Base-by-base conservation (phyloP, 2,888 invertebrate genomes). In the Cetonia aurata region DNA sequence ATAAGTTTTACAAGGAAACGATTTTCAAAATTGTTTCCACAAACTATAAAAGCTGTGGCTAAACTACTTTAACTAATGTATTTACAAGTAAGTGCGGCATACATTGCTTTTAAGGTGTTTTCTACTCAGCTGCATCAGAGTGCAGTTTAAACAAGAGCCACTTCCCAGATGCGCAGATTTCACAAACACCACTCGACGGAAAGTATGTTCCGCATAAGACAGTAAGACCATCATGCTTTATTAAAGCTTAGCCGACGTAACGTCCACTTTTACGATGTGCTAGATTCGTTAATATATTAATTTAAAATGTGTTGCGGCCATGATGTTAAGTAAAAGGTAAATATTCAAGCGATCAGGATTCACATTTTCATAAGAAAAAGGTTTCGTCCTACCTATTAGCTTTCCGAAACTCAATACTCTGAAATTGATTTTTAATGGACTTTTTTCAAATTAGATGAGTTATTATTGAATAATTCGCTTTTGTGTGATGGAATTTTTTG, bases 261-360 rank as follows among this genome's bases (percentile, higher is more conserved):
- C 33, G 55, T 56, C 31, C 33, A 37, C 55, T n/a, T 56, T 56
- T 56, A 31, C 55, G 31, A 1, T 9, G 37, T n/a, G 13, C 8
- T 37, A 56, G 55, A n/a, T 56, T 56, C 13, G 55, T 33, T 33
- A 56, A 37, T 56, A 56, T 56, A 37, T 56, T 56, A 56, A 56
- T 56, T 56, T 56, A 56, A 56, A 56, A 56, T 56, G 55, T 37
- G 55, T 37, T 37, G 31, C 55, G 31, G 13, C 55, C 33, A 17
- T n/a, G 55, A 15, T 31, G 55, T 56, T 33, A 56, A 56, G 55
- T 13, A 56, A 33, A 56, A 56, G 33, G 55, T 33, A 56, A 56
- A 56, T 31, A 56, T 33, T 31, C 55, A 3, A 1, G 55, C 8
- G 9, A 55, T n/a, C 55, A 31, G n/a, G 55, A 6, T n/a, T 56